Conservation (phyloP, 2,797 vertebrate genomes). For the Mus minutoides region DNA sequence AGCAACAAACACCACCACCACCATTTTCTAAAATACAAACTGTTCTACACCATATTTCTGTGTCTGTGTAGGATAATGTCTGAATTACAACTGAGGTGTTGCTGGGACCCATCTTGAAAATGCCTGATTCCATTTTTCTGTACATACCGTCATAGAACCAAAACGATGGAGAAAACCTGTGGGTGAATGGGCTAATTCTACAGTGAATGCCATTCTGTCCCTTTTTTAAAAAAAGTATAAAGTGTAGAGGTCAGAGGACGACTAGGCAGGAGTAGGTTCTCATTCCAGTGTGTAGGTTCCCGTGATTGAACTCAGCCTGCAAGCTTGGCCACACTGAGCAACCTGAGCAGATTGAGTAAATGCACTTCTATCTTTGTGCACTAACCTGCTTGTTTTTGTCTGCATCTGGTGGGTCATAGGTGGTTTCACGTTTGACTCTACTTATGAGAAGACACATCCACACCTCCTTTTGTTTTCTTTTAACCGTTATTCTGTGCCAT, state of each 20-base stretch:
- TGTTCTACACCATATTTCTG: not conserved
- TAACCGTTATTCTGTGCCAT: not conserved
- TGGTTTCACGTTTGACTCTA: not conserved
- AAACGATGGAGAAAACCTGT: not conserved
- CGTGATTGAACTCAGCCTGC: not conserved
- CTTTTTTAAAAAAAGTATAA: too few relatives aligned
- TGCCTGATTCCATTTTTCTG: not conserved
- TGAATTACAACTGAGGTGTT: not conserved
- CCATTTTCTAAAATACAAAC: not conserved
- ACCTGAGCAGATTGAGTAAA: not conserved
- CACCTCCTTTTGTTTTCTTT: constrained; percentile 5
- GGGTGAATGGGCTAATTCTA: not conserved
- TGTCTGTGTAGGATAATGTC: not conserved
- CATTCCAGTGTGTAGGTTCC: not conserved
- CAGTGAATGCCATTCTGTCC: not conserved
- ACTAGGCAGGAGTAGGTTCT: not conserved
- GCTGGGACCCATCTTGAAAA: constrained; percentile 9
- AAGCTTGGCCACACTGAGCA: not conserved
- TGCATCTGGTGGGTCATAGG: not conserved
- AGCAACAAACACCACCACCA: not conserved
- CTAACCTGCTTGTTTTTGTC: not conserved
- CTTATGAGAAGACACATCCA: not conserved
- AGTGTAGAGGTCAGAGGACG: not conserved
- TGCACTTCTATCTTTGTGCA: not conserved
- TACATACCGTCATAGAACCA: not conserved